Percentiles rank a stretch among this genome's conserved stretches.
These are phyloP conservation scores for Propsilocerus akamusi DNA, from an alignment of 1,140 invertebrate species.

Conservation along the genomic window DNA sequence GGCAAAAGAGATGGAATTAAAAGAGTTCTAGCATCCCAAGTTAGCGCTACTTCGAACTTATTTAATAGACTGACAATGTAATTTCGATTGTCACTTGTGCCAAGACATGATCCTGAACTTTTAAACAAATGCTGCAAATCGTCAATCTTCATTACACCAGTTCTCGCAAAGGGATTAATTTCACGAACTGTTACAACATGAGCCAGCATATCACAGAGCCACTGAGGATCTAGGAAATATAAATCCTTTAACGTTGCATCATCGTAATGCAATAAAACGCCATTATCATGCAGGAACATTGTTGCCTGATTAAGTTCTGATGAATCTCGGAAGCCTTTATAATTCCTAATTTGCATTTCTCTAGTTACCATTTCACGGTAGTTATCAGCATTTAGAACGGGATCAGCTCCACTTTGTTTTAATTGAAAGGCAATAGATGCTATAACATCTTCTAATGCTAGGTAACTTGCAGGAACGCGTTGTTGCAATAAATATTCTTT, in stretches of 20 bases:
- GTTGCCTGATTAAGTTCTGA: constrained; percentile 90
- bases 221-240: constrained; percentile 76
- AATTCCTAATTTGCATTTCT: constrained; percentile 42
- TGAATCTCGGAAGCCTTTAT: constrained; percentile 43
- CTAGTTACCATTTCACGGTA: constrained; percentile 54
- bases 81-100: constrained; percentile 28
- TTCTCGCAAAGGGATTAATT: constrained; percentile 88
- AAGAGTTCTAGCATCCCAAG: constrained; percentile 84
- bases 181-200: constrained; percentile 90
- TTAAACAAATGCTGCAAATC: constrained; percentile 91
- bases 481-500: constrained; percentile 85
- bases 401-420: constrained; percentile 46
- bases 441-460: constrained; percentile 85
- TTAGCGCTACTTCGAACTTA: constrained; percentile 94
- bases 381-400: constrained; percentile 72
- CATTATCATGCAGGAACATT: constrained; percentile 94
- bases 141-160: constrained; percentile 84
- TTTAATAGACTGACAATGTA: constrained; percentile 81
- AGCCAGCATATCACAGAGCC: constrained; percentile 94
- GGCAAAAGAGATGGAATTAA: constrained; percentile 86
- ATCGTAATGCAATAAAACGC: constrained; percentile 92
- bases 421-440: constrained; percentile 57
- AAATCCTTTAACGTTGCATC: constrained; percentile 89
- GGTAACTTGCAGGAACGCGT: constrained; percentile 87
- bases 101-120: constrained; percentile 24